A percentile compares a stretch with the other conserved stretches of the same genome.
phyloP scores from a whole-genome alignment of 2,113 vertebrate genomes.

The Platysteira castanea region DNA sequence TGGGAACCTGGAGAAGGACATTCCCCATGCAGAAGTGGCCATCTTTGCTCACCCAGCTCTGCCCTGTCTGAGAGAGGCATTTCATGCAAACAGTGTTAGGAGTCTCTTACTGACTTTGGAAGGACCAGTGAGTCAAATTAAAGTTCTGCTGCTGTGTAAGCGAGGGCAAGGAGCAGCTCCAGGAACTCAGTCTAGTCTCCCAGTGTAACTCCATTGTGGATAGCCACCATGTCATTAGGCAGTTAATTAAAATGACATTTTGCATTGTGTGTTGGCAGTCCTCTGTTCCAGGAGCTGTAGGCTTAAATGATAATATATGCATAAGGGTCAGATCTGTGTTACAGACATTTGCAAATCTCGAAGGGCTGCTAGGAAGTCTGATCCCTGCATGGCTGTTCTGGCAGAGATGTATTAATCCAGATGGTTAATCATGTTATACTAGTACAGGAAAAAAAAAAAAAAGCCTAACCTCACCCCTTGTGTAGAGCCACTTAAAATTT shows the following conservation, averaged over 20 bases:
- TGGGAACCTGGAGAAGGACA: background rate
- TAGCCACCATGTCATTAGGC: background rate
- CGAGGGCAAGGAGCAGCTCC: background rate
- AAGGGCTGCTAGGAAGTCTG: background rate
- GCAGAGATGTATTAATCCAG: background rate
- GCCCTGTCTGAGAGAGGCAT: background rate
- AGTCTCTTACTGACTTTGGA: background rate
- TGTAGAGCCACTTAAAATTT: background rate
- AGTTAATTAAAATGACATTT: background rate
- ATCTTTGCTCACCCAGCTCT: background rate
- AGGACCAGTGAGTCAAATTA: background rate
- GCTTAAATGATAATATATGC: background rate
- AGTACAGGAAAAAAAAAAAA: background rate
- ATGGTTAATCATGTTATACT: background rate
- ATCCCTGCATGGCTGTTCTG: background rate
- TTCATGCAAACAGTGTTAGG: background rate
- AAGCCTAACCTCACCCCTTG: background rate
- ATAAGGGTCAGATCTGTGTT: background rate
- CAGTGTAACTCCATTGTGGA: background rate
- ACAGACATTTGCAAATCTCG: background rate
- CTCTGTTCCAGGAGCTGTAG: background rate
- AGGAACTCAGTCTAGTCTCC: background rate
- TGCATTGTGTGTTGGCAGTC: background rate
- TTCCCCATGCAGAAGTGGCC: fast-evolving
- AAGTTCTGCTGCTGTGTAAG: background rate